phyloP scores from a whole-genome alignment of 2,888 invertebrate species.

The Drosophila helvetica region DNA sequence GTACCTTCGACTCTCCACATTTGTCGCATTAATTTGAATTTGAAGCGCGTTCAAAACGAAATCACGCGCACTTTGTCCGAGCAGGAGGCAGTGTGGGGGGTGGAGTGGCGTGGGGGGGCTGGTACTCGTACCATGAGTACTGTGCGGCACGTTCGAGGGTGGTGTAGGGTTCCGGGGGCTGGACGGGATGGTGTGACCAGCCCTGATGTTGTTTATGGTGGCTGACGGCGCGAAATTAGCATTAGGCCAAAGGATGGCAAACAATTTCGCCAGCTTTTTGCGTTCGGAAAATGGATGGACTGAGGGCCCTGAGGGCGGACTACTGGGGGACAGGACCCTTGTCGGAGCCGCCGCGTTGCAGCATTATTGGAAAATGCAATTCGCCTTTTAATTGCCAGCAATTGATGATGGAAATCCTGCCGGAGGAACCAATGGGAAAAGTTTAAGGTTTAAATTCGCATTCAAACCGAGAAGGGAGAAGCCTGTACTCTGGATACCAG shows the following conservation, averaged over 20 bases:
- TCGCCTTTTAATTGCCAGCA: slow-evolving; percentile 67
- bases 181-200: slow-evolving; percentile 14
- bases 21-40: slow-evolving; percentile 67
- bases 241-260: slow-evolving; percentile 55
- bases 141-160: neutral
- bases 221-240: slow-evolving; percentile 65
- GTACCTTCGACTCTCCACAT: slow-evolving; percentile 27
- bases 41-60: slow-evolving; percentile 58
- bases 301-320: neutral
- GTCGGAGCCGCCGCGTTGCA: slow-evolving; percentile 19
- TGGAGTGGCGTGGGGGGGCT: neutral
- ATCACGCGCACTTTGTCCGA: slow-evolving; percentile 46
- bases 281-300: slow-evolving; percentile 3
- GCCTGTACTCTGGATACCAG: neutral
- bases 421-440: slow-evolving; percentile 12
- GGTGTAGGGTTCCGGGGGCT: neutral
- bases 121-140: neutral
- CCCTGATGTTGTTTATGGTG: slow-evolving; percentile 48
- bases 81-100: neutral
- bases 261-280: slow-evolving; percentile 46
- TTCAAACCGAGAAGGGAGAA: neutral
- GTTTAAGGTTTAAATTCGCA: slow-evolving; percentile 44
- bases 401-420: slow-evolving; percentile 51
- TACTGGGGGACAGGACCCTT: neutral
- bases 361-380: slow-evolving; percentile 72